Base-by-base conservation (phyloP, 2,797 vertebrate genomes). In the Aldrovandia affinis region DNA sequence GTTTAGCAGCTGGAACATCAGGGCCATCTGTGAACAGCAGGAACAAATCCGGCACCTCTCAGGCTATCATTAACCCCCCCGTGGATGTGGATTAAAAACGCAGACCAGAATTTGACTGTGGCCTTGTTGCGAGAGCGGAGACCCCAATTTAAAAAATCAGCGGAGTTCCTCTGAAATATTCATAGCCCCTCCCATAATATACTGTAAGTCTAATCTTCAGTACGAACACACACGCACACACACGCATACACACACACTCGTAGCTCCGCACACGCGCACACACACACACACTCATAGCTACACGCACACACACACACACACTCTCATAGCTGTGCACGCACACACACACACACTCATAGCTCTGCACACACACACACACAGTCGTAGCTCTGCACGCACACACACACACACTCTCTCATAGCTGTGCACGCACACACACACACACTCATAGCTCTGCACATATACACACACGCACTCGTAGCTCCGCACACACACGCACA, bases 21-120 rank as follows among this genome's bases (percentile, higher is more conserved):
- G 70, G 70, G 39, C 70, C 70, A 75, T 75, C 70, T 75, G 70
- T 12, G 20, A 75, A 75, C 55, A 57, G 55, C 20, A 75, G 70
- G 70, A 75, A 12, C 20, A 36, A 36, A 6, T 7, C 61, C 6
- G 28, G 7, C 61, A 1, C 61, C 61, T 30, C 30, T 4, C 30
- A 33, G 28, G 61, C 25, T 63, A 5, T 7, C 70, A 47, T 75
- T 75, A 75, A 9, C 36, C 68, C 68, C 68, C 68, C 68, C 39
- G 70, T 33, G 15, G 68, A 39, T 39, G 33, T 20, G 68, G 68
- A 39, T 70, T 70, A 70, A 42, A 14, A 70, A 39, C 68, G 63
- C n/a, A 65, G 3, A 14, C 1, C n/a, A 39, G 63, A 68, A 28
- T 30, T 8, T 15, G 63, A 33, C 10, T 14, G 28, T 15, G 63